Percentiles rank a stretch among this genome's conserved stretches.
phyloP scores from a whole-genome alignment of 1,140 invertebrate species.

The Ridgeia piscesae region DNA sequence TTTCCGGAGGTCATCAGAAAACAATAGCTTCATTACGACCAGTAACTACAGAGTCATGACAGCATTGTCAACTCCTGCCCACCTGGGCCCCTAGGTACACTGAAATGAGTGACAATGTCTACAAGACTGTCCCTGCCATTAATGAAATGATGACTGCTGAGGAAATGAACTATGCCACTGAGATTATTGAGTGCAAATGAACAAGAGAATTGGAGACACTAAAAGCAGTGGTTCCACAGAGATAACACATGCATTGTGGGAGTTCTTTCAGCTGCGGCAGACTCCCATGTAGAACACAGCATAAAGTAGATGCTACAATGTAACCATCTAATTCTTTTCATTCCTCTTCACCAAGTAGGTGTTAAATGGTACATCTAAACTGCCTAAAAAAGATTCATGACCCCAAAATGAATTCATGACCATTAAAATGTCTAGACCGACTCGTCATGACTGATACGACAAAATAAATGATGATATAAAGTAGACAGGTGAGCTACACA shows the following conservation, averaged over 20 bases:
- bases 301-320: not conserved
- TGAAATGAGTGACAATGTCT: not conserved
- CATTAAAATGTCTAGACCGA: not conserved
- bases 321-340: not conserved
- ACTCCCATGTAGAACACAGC: not conserved
- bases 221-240: not conserved
- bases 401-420: not conserved
- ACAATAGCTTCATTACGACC: not conserved
- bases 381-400: not conserved
- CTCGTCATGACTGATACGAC: too few relatives aligned
- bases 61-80: not conserved
- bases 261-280: not conserved
- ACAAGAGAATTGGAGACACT: not conserved
- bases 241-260: not conserved
- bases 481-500: too few relatives aligned
- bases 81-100: not conserved
- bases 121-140: not conserved
- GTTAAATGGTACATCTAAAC: not conserved
- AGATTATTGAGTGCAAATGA: not conserved
- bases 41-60: not conserved
- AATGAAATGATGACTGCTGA: not conserved
- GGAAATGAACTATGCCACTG: not conserved
- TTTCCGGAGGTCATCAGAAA: not conserved
- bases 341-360: not conserved
- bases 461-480: too few relatives aligned